These are phyloP conservation scores for Bergia sp. DNA, from an alignment of 92 coral and sea anemone genomes.

Conservation along the genomic window DNA sequence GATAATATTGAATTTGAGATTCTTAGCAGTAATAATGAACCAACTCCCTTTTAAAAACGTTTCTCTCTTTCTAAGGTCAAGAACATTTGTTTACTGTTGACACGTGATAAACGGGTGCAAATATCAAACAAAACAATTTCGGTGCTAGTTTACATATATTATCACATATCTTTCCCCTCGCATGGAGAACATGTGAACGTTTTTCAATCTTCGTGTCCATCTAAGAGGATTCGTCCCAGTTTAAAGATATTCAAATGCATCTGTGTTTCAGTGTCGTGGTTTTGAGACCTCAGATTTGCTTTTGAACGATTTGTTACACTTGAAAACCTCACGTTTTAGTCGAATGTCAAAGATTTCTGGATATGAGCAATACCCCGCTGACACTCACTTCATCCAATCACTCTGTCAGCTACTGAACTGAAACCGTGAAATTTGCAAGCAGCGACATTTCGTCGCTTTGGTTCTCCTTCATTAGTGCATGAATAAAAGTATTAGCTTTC, in stretches of 20 bases:
- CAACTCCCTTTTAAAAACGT: background rate
- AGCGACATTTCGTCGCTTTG: constrained; percentile 3
- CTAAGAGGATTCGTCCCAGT: background rate
- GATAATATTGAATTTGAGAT: background rate
- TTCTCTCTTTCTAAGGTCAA: background rate
- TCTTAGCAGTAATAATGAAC: background rate
- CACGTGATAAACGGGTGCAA: background rate
- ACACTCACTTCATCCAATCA: background rate
- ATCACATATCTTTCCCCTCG: constrained; percentile 7
- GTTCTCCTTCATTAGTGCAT: background rate
- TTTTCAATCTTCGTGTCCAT: background rate
- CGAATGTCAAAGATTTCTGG: background rate
- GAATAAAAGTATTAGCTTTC: background rate
- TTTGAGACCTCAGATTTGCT: background rate
- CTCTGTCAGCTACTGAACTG: background rate
- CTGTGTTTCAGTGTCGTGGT: background rate
- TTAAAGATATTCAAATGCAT: background rate
- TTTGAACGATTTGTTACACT: background rate
- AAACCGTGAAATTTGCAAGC: background rate
- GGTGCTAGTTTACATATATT: background rate
- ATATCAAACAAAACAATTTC: background rate
- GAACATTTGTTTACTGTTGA: constrained; percentile 10
- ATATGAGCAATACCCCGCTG: background rate
- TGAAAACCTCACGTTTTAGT: background rate
- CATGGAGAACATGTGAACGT: background rate